phyloP scores from a whole-genome alignment of 2,888 invertebrate species.

The Conomelus anceps region DNA sequence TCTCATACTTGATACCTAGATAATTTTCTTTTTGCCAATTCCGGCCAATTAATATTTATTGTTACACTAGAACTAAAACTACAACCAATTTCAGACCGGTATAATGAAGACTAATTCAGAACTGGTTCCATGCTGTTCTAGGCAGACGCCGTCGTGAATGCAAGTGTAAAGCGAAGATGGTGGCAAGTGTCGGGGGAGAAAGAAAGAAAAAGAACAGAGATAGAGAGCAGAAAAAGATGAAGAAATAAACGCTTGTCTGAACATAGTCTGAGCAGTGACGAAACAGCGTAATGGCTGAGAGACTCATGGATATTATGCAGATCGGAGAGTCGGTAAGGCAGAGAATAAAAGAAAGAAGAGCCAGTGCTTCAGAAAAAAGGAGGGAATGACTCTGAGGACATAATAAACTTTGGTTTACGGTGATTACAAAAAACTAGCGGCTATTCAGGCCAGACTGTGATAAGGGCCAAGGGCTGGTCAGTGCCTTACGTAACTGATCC shows the following conservation, averaged over 20 bases:
- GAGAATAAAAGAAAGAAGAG: not conserved
- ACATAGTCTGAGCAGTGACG: not conserved
- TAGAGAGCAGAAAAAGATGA: not conserved
- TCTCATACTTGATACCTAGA: too few species aligned
- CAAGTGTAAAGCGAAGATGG: not conserved
- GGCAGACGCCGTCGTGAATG: not conserved
- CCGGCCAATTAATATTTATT: too few species aligned
- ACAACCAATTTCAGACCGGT: not conserved
- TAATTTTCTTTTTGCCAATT: too few species aligned
- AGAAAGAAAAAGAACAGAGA: not conserved
- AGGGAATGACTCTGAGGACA: not conserved
- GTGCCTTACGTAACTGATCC: not conserved
- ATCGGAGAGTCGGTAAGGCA: not conserved
- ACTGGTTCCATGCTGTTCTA: not conserved
- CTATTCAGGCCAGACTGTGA: not conserved
- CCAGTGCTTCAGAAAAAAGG: not conserved
- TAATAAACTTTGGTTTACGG: slow-evolving; percentile 15
- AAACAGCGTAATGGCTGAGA: not conserved
- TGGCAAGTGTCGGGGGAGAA: not conserved
- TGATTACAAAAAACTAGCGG: not conserved
- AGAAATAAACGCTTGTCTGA: not conserved
- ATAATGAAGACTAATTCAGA: not conserved
- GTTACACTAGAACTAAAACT: not conserved
- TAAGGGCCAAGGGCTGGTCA: not conserved
- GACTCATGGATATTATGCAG: not conserved